phyloP scores from a whole-genome alignment of 2,888 invertebrate species.

The Parnassius smintheus region DNA sequence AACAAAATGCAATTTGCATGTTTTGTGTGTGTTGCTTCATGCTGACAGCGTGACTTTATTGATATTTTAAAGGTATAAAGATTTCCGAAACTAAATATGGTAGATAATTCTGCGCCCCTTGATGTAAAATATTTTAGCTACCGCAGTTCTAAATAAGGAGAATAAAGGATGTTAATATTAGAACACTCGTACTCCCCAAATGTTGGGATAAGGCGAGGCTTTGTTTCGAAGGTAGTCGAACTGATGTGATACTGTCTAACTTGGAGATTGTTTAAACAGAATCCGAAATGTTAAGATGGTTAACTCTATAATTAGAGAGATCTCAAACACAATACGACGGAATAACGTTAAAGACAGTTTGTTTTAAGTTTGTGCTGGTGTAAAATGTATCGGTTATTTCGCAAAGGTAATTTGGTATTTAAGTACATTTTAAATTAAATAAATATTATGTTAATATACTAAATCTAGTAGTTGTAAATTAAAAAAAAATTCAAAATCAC shows the following conservation, averaged over 20 bases:
- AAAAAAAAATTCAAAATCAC: too few relatives aligned
- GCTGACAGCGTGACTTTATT: too few relatives aligned
- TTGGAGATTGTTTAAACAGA: constrained; percentile 67
- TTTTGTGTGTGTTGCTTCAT: too few relatives aligned
- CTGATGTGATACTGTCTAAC: constrained; percentile 46
- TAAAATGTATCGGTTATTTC: constrained; percentile 27
- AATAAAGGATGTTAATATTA: constrained; percentile 18
- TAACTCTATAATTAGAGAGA: constrained; percentile 71
- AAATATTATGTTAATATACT: too few relatives aligned
- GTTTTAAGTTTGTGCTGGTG: constrained; percentile 26
- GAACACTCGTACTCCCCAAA: constrained; percentile 7
- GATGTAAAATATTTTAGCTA: background rate
- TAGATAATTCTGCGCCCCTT: background rate
- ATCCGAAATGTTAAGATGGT: constrained; percentile 64
- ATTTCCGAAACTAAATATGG: too few relatives aligned
- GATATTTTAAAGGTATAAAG: too few relatives aligned
- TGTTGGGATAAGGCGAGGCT: constrained; percentile 29
- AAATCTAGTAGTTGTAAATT: too few relatives aligned
- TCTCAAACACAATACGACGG: constrained; percentile 65
- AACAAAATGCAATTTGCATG: too few relatives aligned
- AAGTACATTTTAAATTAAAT: too few relatives aligned
- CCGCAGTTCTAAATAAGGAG: background rate
- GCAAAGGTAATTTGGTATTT: background rate
- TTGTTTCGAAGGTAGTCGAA: constrained; percentile 42
- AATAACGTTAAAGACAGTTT: constrained; percentile 57